Evolutionary conservation across 2,888 invertebrate species (phyloP).

Genomic region (Leucoptera coffeella): DNA sequence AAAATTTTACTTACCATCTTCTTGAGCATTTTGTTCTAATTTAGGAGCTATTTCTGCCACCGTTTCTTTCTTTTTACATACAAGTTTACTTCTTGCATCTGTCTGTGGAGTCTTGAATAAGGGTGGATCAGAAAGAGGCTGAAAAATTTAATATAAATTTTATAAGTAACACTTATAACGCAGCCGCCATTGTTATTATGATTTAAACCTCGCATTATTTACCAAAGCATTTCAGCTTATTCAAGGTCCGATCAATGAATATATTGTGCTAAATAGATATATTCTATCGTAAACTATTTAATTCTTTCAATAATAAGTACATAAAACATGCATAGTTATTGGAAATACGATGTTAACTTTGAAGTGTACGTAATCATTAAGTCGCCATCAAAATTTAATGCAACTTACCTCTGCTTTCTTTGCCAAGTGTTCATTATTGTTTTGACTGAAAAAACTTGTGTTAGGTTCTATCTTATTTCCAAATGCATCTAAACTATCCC

Average conservation of each 20-base stretch:
- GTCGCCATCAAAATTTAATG: conserved; percentile 10
- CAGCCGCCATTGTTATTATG: too few species aligned
- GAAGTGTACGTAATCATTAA: conserved; percentile 19
- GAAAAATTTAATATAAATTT: too few species aligned
- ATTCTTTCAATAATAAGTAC: conserved; percentile 7
- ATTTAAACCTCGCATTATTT: too few species aligned
- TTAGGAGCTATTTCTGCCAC: conserved; percentile 11
- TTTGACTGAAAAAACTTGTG: conserved; percentile 22
- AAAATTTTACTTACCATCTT: conserved; percentile 2
- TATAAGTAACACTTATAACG: too few species aligned
- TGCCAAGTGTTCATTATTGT: conserved; percentile 14
- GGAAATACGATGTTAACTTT: conserved; percentile 25
- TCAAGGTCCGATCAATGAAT: too few species aligned
- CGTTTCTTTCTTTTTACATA: conserved; percentile 20
- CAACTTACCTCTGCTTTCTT: conserved; percentile 12
- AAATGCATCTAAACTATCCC: conserved; percentile 45
- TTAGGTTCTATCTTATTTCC: conserved; percentile 39
- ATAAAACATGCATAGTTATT: conserved; percentile 9
- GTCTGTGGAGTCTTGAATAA: conserved; percentile 12
- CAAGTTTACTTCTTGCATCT: conserved; percentile 15
- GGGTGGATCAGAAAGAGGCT: conserved; percentile 15
- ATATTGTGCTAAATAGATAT: too few species aligned
- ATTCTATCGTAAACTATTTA: neutral
- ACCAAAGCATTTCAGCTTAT: too few species aligned
- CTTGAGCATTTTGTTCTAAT: conserved; percentile 1